phyloP scores from a whole-genome alignment of 2,888 invertebrate genomes.

The Mechanitis messenoides region DNA sequence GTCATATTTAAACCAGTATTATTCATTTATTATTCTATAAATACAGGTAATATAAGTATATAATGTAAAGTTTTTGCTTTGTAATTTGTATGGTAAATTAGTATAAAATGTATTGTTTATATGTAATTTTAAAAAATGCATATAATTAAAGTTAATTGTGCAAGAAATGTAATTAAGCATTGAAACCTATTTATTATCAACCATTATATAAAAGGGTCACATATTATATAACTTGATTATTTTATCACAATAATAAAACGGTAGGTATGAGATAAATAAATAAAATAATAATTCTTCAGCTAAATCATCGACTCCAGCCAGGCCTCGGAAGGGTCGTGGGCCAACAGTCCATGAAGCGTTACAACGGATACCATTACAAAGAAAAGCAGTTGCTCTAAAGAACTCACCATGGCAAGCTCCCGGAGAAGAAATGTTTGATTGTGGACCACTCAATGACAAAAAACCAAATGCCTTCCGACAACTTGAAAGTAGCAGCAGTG shows the following conservation, averaged over 20 bases:
- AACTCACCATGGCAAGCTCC: slow-evolving; percentile 71
- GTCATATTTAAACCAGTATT: too few species aligned
- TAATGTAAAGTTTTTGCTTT: too few species aligned
- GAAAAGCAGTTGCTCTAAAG: slow-evolving; percentile 49
- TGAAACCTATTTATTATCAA: slow-evolving; percentile 3
- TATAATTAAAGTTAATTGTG: too few species aligned
- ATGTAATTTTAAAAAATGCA: too few species aligned
- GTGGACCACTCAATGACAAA: slow-evolving; percentile 56
- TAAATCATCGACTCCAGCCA: slow-evolving; percentile 35
- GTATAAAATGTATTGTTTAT: too few species aligned
- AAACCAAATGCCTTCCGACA: slow-evolving; percentile 48
- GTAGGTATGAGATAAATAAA: neutral
- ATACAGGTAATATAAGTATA: too few species aligned
- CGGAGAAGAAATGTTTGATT: slow-evolving; percentile 63
- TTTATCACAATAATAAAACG: neutral
- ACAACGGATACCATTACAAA: slow-evolving; percentile 73
- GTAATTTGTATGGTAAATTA: too few species aligned
- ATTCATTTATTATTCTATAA: too few species aligned
- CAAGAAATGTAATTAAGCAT: neutral
- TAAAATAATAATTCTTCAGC: slow-evolving; percentile 22
- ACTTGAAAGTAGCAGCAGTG: slow-evolving; percentile 63
- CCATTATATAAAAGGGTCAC: neutral
- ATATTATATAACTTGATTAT: slow-evolving; percentile 4
- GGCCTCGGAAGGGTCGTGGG: slow-evolving; percentile 61
- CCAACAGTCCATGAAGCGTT: slow-evolving; percentile 75